Evolutionary conservation across 2,888 invertebrate genomes (phyloP), one percentile per base, ranked within the genome.

Genomic region (Apamea monoglypha): DNA sequence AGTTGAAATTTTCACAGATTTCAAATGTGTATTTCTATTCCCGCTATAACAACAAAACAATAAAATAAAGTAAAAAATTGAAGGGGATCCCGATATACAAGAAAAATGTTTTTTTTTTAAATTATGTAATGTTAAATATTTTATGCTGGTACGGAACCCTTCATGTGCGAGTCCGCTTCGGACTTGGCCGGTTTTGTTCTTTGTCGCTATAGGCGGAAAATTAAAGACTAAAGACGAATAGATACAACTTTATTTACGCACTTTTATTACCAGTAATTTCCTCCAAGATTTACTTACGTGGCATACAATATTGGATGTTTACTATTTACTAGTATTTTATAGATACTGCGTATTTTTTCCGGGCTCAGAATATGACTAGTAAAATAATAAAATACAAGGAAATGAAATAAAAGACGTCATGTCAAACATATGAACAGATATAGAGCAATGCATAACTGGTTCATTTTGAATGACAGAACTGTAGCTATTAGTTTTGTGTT

Each of bases 261-360:
- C n/a, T 76, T 86, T 86, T 86, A 83, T 68, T 61, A n/a, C n/a
- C 40, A 74, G 68, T 61, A 64, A 75, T 87, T 84, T 80, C 66
- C 64, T 73, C 12, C 36, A n/a, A 70, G 56, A 77, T 86, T 76
- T 72, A 76, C 76, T 83, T 76, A 77, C 66, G 78, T 76, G 61
- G 75, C 66, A 73, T 2, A 36, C 18, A 56, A 21, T 53, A 81
- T 81, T 73, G 47, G 29, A 86, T 82, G 82, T 84, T 88, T 84
- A 87, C 82, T 72, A 78, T 74, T 36, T 70, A 68, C 44, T 83
- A 71, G 66, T 80, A 40, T 78, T 88, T 75, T 79, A 81, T 67
- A 78, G 78, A 64, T 66, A 81, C 36, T 50, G 81, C 59, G 44
- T 61, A 25, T 63, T 72, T 81, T 83, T 85, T 70, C 76, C 77